These are phyloP conservation scores for Cataglyphis hispanica DNA, from an alignment of 1,140 invertebrate species.

Conservation along the genomic window DNA sequence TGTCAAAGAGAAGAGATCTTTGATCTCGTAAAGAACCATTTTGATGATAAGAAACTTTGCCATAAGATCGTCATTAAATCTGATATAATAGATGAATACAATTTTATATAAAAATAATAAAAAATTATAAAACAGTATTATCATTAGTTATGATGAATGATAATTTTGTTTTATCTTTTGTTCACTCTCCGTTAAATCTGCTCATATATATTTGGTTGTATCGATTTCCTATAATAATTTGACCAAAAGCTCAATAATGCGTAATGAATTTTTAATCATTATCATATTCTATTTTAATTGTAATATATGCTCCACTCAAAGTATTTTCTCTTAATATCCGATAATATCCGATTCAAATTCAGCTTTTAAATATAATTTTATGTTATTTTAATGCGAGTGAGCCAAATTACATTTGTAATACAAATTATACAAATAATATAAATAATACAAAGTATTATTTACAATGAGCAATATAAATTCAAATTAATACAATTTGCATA, in stretches of 20 bases:
- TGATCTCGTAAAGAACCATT: background rate
- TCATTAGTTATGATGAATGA: background rate
- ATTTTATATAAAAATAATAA: too few species aligned
- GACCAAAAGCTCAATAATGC: background rate
- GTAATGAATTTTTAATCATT: slow-evolving; percentile 7
- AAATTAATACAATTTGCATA: background rate
- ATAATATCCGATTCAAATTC: slow-evolving; percentile 7
- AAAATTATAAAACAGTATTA: background rate
- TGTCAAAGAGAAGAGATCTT: background rate
- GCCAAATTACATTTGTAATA: background rate
- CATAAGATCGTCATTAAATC: background rate
- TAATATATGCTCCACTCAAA: background rate
- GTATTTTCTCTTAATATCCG: slow-evolving; percentile 19
- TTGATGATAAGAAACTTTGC: background rate
- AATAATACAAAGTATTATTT: slow-evolving; percentile 8
- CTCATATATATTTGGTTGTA: background rate
- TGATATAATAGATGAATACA: background rate
- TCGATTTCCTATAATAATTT: background rate
- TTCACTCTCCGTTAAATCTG: background rate
- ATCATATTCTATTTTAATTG: background rate
- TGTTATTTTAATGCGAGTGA: background rate
- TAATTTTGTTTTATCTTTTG: background rate
- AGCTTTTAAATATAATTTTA: background rate
- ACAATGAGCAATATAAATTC: background rate
- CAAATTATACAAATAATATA: background rate